Percentiles rank a stretch among this genome's conserved stretches.
Conservation (phyloP, 2,797 vertebrate species). For the Fringilla coelebs region DNA sequence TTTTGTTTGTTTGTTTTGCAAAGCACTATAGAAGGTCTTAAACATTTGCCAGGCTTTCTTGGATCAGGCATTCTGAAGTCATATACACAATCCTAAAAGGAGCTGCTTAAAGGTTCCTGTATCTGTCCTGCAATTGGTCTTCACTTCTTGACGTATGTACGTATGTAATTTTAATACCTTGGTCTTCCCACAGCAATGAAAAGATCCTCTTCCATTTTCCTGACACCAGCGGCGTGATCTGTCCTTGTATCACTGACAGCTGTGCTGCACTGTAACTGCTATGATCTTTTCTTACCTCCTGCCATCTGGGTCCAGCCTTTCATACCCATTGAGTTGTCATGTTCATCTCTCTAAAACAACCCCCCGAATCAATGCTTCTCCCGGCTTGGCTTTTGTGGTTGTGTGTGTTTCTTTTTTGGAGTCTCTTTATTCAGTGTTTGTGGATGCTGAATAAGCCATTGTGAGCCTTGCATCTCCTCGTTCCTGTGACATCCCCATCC, state of each 20-base stretch:
- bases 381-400: constrained; percentile 76
- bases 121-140: constrained; percentile 62
- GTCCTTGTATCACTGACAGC: constrained; percentile 55
- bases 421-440: constrained; percentile 64
- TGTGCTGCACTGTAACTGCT: constrained; percentile 56
- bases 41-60: constrained; percentile 63
- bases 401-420: constrained; percentile 69
- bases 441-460: constrained; percentile 69
- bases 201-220: constrained; percentile 65
- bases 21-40: constrained; percentile 51
- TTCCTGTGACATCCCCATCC: constrained; percentile 64
- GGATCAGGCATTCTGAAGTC: constrained; percentile 47
- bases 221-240: constrained; percentile 41
- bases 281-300: constrained; percentile 71
- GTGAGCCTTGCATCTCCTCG: constrained; percentile 57
- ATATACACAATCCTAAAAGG: neutral
- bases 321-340: constrained; percentile 71
- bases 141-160: constrained; percentile 70
- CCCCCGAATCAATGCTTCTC: constrained; percentile 63
- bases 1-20: neutral
- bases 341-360: constrained; percentile 66
- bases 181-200: constrained; percentile 63
- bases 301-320: constrained; percentile 62
- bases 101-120: constrained; percentile 51
- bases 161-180: constrained; percentile 70